Evolutionary conservation across 2,113 vertebrate genomes (phyloP).

Genomic region (Calonectris borealis): DNA sequence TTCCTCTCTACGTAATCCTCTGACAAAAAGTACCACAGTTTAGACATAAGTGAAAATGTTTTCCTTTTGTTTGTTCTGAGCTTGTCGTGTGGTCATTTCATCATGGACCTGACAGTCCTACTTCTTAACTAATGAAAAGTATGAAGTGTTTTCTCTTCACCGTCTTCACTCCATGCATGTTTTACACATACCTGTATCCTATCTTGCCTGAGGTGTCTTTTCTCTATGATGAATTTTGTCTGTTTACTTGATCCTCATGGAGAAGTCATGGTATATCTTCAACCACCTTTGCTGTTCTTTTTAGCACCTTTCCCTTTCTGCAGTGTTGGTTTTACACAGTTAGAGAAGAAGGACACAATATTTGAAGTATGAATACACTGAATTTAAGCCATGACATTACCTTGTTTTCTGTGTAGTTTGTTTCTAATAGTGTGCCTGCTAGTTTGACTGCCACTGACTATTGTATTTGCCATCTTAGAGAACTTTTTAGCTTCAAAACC

Average conservation of each 20-base stretch:
- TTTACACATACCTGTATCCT: not conserved
- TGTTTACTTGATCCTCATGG: not conserved
- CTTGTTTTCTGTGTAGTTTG: not conserved
- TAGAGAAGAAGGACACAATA: not conserved
- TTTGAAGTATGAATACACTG: not conserved
- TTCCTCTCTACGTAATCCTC: not conserved
- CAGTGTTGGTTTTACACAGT: not conserved
- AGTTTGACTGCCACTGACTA: not conserved
- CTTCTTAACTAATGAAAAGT: not conserved
- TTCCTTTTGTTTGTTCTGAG: not conserved
- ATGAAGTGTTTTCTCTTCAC: not conserved
- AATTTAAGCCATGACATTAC: not conserved
- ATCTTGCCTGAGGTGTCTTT: not conserved
- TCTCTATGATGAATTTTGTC: not conserved
- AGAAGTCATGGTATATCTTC: not conserved
- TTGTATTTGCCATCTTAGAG: not conserved
- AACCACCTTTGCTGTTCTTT: not conserved
- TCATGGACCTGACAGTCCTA: not conserved
- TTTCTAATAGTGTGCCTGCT: not conserved
- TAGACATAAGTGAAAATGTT: not conserved
- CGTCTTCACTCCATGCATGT: not conserved
- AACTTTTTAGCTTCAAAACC: not conserved
- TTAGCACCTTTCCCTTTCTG: not conserved
- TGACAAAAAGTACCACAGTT: not conserved
- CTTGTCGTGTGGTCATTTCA: not conserved